A percentile compares a stretch with the other conserved stretches of the same genome.
Evolutionary conservation across 2,888 invertebrate genomes (phyloP).

Genomic region (Drosophila helvetica): DNA sequence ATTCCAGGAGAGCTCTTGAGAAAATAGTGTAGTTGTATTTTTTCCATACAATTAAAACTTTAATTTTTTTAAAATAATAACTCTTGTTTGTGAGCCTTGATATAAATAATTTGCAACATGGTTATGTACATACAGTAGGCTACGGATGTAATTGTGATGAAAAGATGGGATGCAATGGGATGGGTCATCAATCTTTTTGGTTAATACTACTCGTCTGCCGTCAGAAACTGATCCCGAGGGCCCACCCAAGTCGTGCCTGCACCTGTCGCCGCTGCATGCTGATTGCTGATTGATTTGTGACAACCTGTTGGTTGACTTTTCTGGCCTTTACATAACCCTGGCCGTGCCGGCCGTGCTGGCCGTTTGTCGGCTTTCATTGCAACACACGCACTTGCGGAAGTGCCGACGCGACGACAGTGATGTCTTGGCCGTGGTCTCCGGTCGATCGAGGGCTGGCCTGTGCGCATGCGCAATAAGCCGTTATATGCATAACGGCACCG

Average conservation of each 20-base stretch:
- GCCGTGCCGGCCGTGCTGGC: slow-evolving; percentile 9
- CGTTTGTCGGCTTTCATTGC: slow-evolving; percentile 46
- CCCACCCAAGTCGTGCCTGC: slow-evolving; percentile 47
- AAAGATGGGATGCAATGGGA: too few relatives aligned
- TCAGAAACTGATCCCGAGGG: not conserved
- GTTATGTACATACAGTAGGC: not conserved
- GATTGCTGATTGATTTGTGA: slow-evolving; percentile 64
- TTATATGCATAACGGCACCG: slow-evolving; percentile 71
- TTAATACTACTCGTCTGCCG: not conserved
- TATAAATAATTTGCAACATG: not conserved
- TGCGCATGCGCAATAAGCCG: slow-evolving; percentile 72
- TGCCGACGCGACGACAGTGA: slow-evolving; percentile 27
- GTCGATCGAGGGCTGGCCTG: slow-evolving; percentile 25
- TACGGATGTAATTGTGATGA: not conserved
- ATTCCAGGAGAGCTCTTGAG: too few relatives aligned
- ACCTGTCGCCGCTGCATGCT: slow-evolving; percentile 61
- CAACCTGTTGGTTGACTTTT: slow-evolving; percentile 60
- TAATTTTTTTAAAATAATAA: not conserved
- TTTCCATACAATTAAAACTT: not conserved
- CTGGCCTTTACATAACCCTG: slow-evolving; percentile 60
- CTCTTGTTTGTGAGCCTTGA: not conserved
- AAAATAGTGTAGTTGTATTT: not conserved
- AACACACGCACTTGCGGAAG: slow-evolving; percentile 70
- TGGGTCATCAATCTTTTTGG: too few relatives aligned
- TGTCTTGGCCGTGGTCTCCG: slow-evolving; percentile 40